phyloP scores from a whole-genome alignment of 37 sponge, comb jelly and placozoan species.

The Aphrocallistes beatrix region DNA sequence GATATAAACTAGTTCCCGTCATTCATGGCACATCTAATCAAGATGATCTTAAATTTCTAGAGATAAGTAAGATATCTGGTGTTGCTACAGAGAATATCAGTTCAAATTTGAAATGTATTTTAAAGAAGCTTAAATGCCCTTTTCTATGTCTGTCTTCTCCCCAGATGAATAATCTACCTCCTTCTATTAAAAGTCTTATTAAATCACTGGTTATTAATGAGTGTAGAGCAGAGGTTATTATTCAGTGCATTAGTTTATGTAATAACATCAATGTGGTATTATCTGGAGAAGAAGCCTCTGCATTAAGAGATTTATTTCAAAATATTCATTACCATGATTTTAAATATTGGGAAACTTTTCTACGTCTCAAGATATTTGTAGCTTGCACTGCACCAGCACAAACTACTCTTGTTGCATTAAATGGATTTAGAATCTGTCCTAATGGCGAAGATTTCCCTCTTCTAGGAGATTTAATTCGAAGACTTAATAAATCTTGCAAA shows the following conservation, averaged over 20 bases:
- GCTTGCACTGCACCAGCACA: neutral
- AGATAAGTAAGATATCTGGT: neutral
- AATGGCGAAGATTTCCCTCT: neutral
- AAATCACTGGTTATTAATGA: neutral
- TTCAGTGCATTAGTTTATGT: neutral
- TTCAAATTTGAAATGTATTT: neutral
- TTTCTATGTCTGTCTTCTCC: neutral
- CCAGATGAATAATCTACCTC: neutral
- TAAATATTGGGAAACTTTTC: neutral
- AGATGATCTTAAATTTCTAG: neutral
- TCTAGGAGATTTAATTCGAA: neutral
- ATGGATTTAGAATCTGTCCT: neutral
- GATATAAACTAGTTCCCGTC: neutral
- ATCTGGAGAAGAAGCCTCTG: neutral
- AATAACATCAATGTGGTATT: neutral
- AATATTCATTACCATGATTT: neutral
- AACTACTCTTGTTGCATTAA: neutral
- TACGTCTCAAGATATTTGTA: constrained; percentile 2
- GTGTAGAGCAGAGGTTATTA: neutral
- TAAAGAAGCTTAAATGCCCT: neutral
- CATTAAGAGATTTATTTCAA: neutral
- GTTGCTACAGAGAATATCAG: neutral
- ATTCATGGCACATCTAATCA: neutral
- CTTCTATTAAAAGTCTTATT: neutral
- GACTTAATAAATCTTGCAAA: neutral